Base-by-base conservation (phyloP, 2,113 vertebrate species). In the Hoplias malabaricus region DNA sequence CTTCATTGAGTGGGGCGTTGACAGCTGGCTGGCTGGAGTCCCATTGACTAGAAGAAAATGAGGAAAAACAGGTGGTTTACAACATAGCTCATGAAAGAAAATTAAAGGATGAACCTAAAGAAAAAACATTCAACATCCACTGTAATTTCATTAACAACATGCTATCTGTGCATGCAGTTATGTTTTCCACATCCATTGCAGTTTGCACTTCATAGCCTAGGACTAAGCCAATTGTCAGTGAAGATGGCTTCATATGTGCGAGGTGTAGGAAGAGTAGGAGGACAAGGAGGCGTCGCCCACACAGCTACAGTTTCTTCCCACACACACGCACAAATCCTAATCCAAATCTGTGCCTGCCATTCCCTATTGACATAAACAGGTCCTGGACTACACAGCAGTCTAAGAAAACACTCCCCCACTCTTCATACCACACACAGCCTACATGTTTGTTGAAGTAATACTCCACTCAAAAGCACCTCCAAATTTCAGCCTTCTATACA, bases 11-110 rank as follows among this genome's bases (percentile, higher is more conserved):
- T 95, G 93, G 54, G 96, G 94, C 86, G 96, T 96, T 73, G 98
- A 99, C 74, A 96, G 93, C 90, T 97, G 98, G 89, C 96, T 99
- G 88, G 95, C 95, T 80, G 95, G 95, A 63, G 92, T 97, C 90
- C 98, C 96, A 90, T 98, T 99, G 84, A 98, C 98, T 99, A 81
- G 76, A 88, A 84, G 80, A 80, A 74, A 80, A 73, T 85, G 31
- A 19, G 56, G 6, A 80, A 38, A 69, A n/a, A 8, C 23, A 0
- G 6, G n/a, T n/a, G 11, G 16, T 33, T 31, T 34, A 38, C 57
- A 63, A 34, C 27, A 5, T 25, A 27, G 8, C 2, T 25, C 53
- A 56, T 56, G 27, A 29, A 19, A 61, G 29, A 19, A 40, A 36
- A 71, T 42, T 29, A 59, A 12, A 40, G 34, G 5, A n/a, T 3